Percentiles rank a stretch among this genome's conserved stretches.
Conservation (phyloP, 1,140 invertebrate genomes). For the Pogonus chalceus region DNA sequence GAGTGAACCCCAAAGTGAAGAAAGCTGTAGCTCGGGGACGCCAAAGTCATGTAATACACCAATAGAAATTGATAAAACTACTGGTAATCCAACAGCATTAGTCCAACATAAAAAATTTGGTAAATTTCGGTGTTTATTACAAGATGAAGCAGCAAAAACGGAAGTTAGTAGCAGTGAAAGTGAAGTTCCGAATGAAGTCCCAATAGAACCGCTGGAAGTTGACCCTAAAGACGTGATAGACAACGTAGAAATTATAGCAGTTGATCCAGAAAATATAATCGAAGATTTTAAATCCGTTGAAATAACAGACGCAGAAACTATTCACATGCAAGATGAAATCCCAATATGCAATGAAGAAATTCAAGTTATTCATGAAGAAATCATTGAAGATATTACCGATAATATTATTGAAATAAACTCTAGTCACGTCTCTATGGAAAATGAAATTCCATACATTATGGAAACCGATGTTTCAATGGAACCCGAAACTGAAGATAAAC, state of each 20-base stretch:
- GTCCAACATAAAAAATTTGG: conserved; percentile 9
- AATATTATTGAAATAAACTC: background rate
- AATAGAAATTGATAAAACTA: background rate
- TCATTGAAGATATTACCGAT: background rate
- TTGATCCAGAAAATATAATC: background rate
- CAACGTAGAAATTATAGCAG: background rate
- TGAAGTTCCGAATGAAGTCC: conserved; percentile 4
- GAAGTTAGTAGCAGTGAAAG: conserved; percentile 10
- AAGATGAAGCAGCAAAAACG: background rate
- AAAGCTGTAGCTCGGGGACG: conserved; percentile 7
- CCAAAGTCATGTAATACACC: background rate
- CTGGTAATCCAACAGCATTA: background rate
- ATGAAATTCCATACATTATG: too few species aligned
- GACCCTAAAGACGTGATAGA: background rate
- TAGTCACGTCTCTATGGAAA: background rate
- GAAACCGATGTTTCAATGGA: too few species aligned
- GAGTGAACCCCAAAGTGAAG: conserved; percentile 6
- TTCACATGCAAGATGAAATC: background rate
- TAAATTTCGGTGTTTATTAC: conserved; percentile 5
- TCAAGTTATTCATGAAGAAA: background rate
- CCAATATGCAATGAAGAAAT: background rate
- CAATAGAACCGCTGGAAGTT: background rate
- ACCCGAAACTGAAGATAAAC: background rate
- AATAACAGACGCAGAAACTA: background rate
- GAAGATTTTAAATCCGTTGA: background rate